Base-by-base conservation (phyloP, 2,888 invertebrate genomes). In the Biston stratarius region DNA sequence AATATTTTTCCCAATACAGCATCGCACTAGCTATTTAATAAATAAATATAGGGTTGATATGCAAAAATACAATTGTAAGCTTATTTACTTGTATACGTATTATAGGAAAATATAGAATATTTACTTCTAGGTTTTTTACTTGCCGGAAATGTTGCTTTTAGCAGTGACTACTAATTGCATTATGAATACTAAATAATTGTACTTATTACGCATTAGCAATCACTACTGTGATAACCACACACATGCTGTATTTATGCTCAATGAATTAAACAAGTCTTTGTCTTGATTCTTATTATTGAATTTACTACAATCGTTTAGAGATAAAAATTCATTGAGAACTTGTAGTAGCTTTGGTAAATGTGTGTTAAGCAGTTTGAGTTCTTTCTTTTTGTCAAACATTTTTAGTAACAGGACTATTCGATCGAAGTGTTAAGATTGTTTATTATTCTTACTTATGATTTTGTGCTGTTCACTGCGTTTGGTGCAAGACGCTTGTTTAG, bases 401-500 rank as follows among this genome's bases (percentile, higher is more conserved):
- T 79, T 77, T 76, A 75, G 64, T 56, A 67, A 72, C 73, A 64
- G 74, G 67, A 65, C 62, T 70, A 74, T 74, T 74, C 76, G 72
- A 76, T 74, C 73, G 73, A 72, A 74, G 3, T 77, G 73, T 73
- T 73, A 74, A 72, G 72, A 61, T 73, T 69, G 66, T 68, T 72
- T 65, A 64, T 72, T 71, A 66, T 75, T 73, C 73, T 75, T 75
- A 70, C 67, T 75, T 77, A 73, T 69, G 75, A 71, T 73, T 80
- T 78, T 69, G 76, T 75, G 75, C 75, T 72, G 75, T 77, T 77
- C 70, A 74, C 75, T 76, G 79, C 75, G 78, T 82, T 74, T 69
- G 55, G 44, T 70, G 71, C 71, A 68, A 64, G 73, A 70, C 72
- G 70, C 80, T 81, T 83, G 80, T 85, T 83, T 75, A 72, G 72